Conservation (phyloP, 2,888 invertebrate genomes). For the Blera fallax region DNA sequence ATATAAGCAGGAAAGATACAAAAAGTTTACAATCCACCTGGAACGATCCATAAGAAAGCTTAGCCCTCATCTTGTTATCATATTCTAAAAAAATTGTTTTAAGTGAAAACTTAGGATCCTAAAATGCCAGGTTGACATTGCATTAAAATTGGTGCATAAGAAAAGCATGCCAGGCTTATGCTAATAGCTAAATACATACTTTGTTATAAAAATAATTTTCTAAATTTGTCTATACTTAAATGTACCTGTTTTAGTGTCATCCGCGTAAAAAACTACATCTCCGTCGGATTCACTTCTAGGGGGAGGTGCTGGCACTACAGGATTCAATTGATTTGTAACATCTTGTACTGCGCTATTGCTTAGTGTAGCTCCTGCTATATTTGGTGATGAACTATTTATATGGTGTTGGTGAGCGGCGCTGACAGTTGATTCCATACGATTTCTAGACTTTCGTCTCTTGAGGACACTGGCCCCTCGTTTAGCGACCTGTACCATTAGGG, state of each 20-base stretch:
- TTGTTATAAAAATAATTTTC: too few species aligned
- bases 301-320: conserved; percentile 58
- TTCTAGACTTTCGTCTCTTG: conserved; percentile 87
- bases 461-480: conserved; percentile 89
- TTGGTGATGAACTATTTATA: conserved; percentile 75
- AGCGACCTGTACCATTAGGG: conserved; percentile 88
- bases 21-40: too few species aligned
- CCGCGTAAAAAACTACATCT: conserved; percentile 86
- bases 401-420: conserved; percentile 74
- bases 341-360: conserved; percentile 74
- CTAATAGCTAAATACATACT: too few species aligned
- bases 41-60: too few species aligned
- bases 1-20: too few species aligned
- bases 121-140: too few species aligned
- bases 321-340: conserved; percentile 37
- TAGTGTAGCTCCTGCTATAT: conserved; percentile 75
- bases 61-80: too few species aligned
- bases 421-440: conserved; percentile 84
- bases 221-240: too few species aligned
- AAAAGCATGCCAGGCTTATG: too few species aligned
- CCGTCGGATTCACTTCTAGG: conserved; percentile 82
- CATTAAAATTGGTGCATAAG: too few species aligned
- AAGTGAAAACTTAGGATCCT: too few species aligned
- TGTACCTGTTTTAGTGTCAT: conserved; percentile 85
- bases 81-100: too few species aligned